phyloP scores from a whole-genome alignment of 1,140 invertebrate species.

The Bombus confusus region DNA sequence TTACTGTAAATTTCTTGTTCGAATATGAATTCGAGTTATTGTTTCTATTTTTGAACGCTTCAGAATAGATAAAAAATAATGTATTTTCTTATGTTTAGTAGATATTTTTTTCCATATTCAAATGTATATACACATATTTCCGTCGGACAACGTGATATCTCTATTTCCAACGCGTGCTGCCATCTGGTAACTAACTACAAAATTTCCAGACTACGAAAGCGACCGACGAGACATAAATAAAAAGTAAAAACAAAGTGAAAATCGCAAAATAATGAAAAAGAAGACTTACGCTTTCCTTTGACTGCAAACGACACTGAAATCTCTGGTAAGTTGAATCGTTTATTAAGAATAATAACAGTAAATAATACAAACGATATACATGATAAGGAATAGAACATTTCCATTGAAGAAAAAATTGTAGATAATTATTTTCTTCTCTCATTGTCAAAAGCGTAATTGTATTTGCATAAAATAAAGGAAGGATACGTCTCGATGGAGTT shows the following conservation, averaged over 20 bases:
- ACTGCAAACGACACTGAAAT: conserved; percentile 51
- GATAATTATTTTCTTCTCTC: not conserved
- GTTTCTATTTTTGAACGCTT: no score
- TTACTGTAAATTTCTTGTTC: not conserved
- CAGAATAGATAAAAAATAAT: no score
- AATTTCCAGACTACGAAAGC: not conserved
- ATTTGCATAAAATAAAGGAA: conserved; percentile 46
- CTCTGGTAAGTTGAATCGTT: conserved; percentile 46
- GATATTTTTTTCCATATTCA: no score
- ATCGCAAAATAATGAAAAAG: not conserved
- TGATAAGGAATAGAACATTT: rapidly evolving
- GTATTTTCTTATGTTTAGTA: no score
- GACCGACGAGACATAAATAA: no score
- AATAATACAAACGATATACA: not conserved
- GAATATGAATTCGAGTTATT: no score
- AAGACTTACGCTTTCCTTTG: conserved; percentile 68
- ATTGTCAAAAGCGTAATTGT: not conserved
- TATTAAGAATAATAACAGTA: conserved; percentile 59
- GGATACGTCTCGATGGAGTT: conserved; percentile 70
- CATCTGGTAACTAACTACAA: not conserved
- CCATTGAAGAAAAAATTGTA: not conserved
- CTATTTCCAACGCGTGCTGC: conserved; percentile 1
- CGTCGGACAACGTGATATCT: not conserved
- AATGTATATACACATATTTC: no score
- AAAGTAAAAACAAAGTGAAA: not conserved